These are phyloP conservation scores for Leptogaster cylindrica DNA, from an alignment of 2,888 invertebrate genomes.

Conservation along the genomic window DNA sequence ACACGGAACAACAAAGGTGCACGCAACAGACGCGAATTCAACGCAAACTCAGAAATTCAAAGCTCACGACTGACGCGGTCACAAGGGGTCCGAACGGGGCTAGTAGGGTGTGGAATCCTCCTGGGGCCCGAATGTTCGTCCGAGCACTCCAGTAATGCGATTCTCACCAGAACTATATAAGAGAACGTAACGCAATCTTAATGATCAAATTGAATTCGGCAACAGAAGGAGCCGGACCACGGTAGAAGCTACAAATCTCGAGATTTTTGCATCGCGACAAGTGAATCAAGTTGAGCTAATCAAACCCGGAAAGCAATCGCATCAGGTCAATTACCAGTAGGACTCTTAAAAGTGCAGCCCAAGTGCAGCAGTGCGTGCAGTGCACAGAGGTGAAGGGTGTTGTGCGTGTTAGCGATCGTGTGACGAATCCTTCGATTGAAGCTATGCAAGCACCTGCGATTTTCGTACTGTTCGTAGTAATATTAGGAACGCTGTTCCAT, in stretches of 20 bases:
- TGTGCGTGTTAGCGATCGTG: neutral
- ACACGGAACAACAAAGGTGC: neutral
- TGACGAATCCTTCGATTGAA: neutral
- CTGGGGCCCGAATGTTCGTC: too few relatives aligned
- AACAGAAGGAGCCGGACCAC: slow-evolving; percentile 32
- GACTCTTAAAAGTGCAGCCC: too few relatives aligned
- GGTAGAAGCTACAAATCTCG: neutral
- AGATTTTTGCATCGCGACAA: neutral
- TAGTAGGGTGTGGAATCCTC: too few relatives aligned
- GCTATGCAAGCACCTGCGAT: slow-evolving; percentile 42
- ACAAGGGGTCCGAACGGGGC: slow-evolving; percentile 10
- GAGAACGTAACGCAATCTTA: slow-evolving; percentile 37
- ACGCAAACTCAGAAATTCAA: slow-evolving; percentile 38
- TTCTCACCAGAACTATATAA: slow-evolving; percentile 44
- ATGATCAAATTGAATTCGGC: slow-evolving; percentile 45
- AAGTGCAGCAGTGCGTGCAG: slow-evolving; percentile 1
- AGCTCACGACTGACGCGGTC: neutral
- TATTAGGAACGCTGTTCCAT: slow-evolving; percentile 49
- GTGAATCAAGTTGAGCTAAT: neutral
- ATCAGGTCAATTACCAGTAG: too few relatives aligned
- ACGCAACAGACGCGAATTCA: slow-evolving; percentile 29
- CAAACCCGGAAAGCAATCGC: neutral
- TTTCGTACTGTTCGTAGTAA: slow-evolving; percentile 49
- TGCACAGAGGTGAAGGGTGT: neutral
- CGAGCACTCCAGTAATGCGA: slow-evolving; percentile 5